phyloP scores from a whole-genome alignment of 2,888 invertebrate genomes.

The Mesorhabditis belari region DNA sequence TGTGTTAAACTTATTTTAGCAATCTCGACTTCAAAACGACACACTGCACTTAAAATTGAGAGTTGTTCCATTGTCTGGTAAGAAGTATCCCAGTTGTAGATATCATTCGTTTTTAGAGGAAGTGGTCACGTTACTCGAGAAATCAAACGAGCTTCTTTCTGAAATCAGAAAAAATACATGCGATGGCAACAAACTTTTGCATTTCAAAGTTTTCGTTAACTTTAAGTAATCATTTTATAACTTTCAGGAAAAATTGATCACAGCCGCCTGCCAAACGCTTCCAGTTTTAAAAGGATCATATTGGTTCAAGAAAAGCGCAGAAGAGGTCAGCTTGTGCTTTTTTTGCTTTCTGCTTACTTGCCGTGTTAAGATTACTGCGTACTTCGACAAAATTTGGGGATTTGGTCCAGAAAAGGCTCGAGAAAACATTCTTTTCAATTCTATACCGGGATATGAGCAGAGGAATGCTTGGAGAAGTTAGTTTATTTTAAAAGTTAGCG shows the following conservation, averaged over 20 bases:
- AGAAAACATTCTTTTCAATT: constrained; percentile 80
- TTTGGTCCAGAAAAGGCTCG: constrained; percentile 83
- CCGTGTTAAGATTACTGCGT: not conserved
- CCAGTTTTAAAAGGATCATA: constrained; percentile 43
- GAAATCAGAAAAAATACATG: constrained; percentile 23
- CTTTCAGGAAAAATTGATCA: not conserved
- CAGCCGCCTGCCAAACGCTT: constrained; percentile 12
- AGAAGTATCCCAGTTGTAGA: constrained; percentile 15
- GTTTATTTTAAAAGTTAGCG: constrained; percentile 1
- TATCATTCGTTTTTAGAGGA: not conserved
- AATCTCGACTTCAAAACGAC: constrained; percentile 37
- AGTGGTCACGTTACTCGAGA: constrained; percentile 24
- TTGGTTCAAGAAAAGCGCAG: constrained; percentile 40
- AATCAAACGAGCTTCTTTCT: constrained; percentile 18
- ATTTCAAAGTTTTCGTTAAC: constrained; percentile 9
- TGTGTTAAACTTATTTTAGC: constrained; percentile 15
- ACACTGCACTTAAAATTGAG: constrained; percentile 35
- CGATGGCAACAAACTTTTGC: constrained; percentile 8
- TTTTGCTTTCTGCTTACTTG: not conserved
- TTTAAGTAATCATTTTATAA: not conserved
- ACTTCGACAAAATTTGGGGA: constrained; percentile 69
- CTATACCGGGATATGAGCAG: constrained; percentile 64
- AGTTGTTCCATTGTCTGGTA: constrained; percentile 37
- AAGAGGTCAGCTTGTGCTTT: constrained; percentile 15
- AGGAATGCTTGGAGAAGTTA: constrained; percentile 22